These are phyloP conservation scores for Dynastes tityus DNA, from an alignment of 2,888 invertebrate species.

Conservation along the genomic window DNA sequence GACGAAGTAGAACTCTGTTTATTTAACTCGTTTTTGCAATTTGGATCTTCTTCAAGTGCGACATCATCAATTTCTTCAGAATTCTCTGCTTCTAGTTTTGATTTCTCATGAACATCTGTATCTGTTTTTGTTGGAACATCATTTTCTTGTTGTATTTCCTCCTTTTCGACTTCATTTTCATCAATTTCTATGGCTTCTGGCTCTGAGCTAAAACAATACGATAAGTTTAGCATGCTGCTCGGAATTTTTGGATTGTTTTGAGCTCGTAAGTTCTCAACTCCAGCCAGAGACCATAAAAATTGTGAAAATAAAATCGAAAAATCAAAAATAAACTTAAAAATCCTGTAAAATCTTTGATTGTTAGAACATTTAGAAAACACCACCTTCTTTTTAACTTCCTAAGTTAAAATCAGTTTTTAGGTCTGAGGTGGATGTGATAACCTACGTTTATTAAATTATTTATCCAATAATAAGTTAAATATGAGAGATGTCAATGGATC, in stretches of 20 bases:
- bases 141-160: not conserved
- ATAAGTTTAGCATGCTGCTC: conserved; percentile 52
- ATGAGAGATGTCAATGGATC: too few relatives aligned
- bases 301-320: conserved; percentile 60
- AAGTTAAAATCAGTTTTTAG: conserved; percentile 62
- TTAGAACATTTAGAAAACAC: conserved; percentile 8
- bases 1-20: conserved; percentile 9
- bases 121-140: not conserved
- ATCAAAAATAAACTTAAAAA: conserved; percentile 53
- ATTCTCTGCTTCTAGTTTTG: not conserved
- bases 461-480: too few relatives aligned
- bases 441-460: conserved; percentile 54
- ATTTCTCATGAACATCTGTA: not conserved
- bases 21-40: not conserved
- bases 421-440: conserved; percentile 68
- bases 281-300: conserved; percentile 67
- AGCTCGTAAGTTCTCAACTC: conserved; percentile 59
- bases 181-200: conserved; percentile 53
- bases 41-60: not conserved
- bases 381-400: not conserved
- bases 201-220: conserved; percentile 63
- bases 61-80: not conserved
- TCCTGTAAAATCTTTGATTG: conserved; percentile 11
- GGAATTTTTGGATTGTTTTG: conserved; percentile 38
- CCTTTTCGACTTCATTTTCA: conserved; percentile 10